These are phyloP conservation scores for Pterostichus madidus DNA, from an alignment of 2,888 invertebrate species.

Conservation along the genomic window DNA sequence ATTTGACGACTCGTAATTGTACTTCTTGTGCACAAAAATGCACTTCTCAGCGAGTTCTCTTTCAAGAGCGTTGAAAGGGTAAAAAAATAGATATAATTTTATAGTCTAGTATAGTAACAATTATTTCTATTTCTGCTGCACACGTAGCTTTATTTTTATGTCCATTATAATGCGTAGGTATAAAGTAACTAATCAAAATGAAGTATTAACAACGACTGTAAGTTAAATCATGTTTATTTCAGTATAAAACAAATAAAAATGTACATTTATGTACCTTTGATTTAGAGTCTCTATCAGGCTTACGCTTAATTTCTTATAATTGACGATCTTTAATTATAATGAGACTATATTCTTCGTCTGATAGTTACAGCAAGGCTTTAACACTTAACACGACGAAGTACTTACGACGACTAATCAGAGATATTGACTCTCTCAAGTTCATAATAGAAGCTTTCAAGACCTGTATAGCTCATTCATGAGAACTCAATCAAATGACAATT, in stretches of 20 bases:
- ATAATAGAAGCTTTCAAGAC: slow-evolving; percentile 7
- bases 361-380: slow-evolving; percentile 15
- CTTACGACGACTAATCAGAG: slow-evolving; percentile 37
- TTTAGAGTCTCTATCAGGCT: slow-evolving; percentile 40
- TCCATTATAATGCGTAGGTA: slow-evolving; percentile 2
- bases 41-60: too few species aligned
- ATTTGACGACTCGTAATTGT: too few species aligned
- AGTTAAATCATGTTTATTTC: slow-evolving; percentile 47
- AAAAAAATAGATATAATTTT: too few species aligned
- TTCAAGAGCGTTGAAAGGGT: too few species aligned
- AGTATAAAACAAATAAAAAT: slow-evolving; percentile 45
- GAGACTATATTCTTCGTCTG: slow-evolving; percentile 27
- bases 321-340: slow-evolving; percentile 60
- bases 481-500: slow-evolving; percentile 38
- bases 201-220: slow-evolving; percentile 14
- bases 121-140: not conserved
- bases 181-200: slow-evolving; percentile 10
- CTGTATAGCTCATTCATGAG: not conserved
- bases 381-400: not conserved
- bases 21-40: too few species aligned
- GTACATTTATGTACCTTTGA: slow-evolving; percentile 46
- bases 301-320: slow-evolving; percentile 53
- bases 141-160: slow-evolving; percentile 37
- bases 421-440: slow-evolving; percentile 12
- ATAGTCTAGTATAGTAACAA: too few species aligned